Base-by-base conservation (phyloP, 37 sponge, comb jelly and placozoan species). In the Cliona cf. orientalis region DNA sequence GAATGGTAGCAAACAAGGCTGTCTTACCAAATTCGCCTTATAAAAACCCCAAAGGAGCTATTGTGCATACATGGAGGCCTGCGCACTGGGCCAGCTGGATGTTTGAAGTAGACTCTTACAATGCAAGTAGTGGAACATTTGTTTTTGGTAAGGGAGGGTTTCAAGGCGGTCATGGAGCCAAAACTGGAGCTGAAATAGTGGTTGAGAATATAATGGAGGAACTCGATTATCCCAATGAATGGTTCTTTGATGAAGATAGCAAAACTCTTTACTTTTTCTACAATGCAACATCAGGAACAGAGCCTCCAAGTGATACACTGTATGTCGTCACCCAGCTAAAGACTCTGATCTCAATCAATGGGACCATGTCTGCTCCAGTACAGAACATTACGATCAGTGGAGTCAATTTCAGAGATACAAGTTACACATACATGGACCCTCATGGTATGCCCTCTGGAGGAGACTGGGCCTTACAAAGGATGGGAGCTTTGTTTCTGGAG, bases 71-170 rank as follows among this genome's bases (percentile, higher is more conserved):
- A 22, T 92, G 88, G 73, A 88, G 84, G 14, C 55, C 84, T 53
- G 72, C 68, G 23, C 83, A 79, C 57, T 92, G 92, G 92, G 89
- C 68, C 11, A 88, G 72, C 61, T 92, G 92, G 92, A 71, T 71
- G 90, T 92, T 88, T 68, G 73, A 75, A 45, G 71, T 92, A 23
- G 85, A 46, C 1, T 41, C n/a, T 19, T 39, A 74, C 23, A 65
- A 84, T 25, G 46, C 23, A 26, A 63, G 19, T 17, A 80, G 58
- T 28, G 69, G 62, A 5, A 46, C 57, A 32, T 68, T 91, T 42
- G 71, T 21, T 21, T 92, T 83, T 57, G 44, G 57, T 14, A 73
- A 75, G 35, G 92, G 92, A 23, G 92, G 92, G 12, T 92, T 69
- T 42, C 92, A 92, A 42, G 92, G 84, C 33, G 92, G 89, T 5